Evolutionary conservation across 2,888 invertebrate genomes (phyloP).

Genomic region (Agriotes lineatus): DNA sequence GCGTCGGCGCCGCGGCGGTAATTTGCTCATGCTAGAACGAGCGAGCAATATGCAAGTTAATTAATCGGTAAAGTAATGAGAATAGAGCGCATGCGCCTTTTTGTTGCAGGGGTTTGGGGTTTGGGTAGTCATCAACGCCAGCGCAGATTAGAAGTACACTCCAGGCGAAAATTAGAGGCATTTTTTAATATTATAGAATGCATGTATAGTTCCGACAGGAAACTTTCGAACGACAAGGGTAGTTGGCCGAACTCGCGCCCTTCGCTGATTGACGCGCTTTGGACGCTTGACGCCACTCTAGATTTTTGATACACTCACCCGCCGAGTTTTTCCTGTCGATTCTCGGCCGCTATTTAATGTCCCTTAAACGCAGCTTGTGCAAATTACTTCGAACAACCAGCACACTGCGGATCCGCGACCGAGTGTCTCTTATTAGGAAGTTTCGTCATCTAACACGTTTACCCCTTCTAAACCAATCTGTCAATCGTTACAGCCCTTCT

Average conservation of each 20-base stretch:
- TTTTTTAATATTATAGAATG: constrained; percentile 53
- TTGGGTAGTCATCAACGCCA: constrained; percentile 75
- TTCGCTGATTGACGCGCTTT: constrained; percentile 52
- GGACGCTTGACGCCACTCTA: constrained; percentile 49
- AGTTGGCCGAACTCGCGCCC: constrained; percentile 44
- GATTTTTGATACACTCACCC: constrained; percentile 31
- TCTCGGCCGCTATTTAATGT: no score
- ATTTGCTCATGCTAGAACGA: constrained; percentile 65
- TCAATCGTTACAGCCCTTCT: no score
- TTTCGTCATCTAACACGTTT: no score
- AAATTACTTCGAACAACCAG: no score
- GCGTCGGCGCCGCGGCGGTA: constrained; percentile 53
- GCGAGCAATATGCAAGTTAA: constrained; percentile 68
- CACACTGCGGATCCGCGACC: no score
- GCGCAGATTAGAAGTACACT: constrained; percentile 71
- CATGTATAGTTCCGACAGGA: constrained; percentile 26
- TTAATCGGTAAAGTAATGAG: constrained; percentile 69
- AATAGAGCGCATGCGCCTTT: constrained; percentile 64
- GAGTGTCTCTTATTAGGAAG: no score
- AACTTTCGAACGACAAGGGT: constrained; percentile 35
- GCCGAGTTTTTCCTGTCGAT: neutral
- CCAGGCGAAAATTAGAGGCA: constrained; percentile 66
- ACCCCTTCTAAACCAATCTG: no score
- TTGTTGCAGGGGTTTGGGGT: constrained; percentile 49
- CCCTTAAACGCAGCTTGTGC: no score